Percentiles rank a stretch among this genome's conserved stretches.
phyloP scores from a whole-genome alignment of 2,113 vertebrate genomes.

The Platysteira castanea region DNA sequence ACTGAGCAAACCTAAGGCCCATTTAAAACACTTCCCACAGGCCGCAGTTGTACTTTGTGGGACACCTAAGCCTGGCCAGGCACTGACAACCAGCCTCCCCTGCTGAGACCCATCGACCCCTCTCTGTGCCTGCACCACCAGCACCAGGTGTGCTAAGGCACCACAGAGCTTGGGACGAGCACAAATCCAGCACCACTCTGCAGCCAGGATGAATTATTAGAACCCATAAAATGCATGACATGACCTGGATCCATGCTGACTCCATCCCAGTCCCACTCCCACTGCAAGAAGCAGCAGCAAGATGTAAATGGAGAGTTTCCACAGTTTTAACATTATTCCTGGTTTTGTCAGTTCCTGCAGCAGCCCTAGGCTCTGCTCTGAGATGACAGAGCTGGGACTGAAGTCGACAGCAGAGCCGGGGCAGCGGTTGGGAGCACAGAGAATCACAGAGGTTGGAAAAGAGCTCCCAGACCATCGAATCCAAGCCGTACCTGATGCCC shows the following conservation, averaged over 20 bases:
- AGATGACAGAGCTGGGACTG: no score
- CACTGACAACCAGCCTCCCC: background rate
- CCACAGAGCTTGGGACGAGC: background rate
- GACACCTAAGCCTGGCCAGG: background rate
- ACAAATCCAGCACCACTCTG: background rate
- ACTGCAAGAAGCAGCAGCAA: background rate
- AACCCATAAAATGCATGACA: background rate
- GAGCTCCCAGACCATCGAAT: background rate
- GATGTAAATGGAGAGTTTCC: background rate
- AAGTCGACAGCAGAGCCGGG: rapidly evolving
- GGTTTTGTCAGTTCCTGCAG: background rate
- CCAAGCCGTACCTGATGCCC: rapidly evolving
- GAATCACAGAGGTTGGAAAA: background rate
- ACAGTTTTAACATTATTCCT: background rate
- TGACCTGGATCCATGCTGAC: rapidly evolving
- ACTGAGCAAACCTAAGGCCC: background rate
- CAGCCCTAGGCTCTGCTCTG: background rate
- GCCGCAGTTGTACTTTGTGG: rapidly evolving
- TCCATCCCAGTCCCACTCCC: background rate
- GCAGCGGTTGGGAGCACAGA: background rate
- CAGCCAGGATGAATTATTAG: background rate
- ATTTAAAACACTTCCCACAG: background rate
- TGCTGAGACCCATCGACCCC: rapidly evolving
- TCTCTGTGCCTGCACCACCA: background rate
- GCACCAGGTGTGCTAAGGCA: background rate